Evolutionary conservation across 2,797 vertebrate species (phyloP), one percentile per base, ranked within the genome.

Genomic region (Epinephelus awoara): DNA sequence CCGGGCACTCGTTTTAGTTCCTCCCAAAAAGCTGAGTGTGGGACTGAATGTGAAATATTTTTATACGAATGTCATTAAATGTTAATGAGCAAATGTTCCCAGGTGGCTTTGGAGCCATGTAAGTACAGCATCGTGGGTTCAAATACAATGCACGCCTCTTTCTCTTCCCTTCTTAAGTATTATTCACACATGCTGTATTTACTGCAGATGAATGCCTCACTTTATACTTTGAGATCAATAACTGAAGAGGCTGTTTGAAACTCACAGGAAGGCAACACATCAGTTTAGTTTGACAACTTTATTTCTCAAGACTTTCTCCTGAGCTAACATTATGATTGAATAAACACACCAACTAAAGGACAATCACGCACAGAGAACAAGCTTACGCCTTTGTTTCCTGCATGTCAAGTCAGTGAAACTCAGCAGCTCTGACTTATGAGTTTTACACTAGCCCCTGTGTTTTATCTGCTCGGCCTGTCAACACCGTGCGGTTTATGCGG

Each of bases 381-480:
- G 52, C 64, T 47, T 38, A 40, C 34, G 55, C 59, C 9, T 14
- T 49, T 18, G 3, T 75, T 84, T 47, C 2, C 34, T 52, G 21
- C 38, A n/a, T 12, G 10, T 54, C 62, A 67, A 69, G 64, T 75
- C 58, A 21, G 69, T 61, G 25, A 70, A 5, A 29, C 21, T 79
- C 57, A 78, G 85, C 70, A 58, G 42, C 47, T 58, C 55, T 38
- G 3, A 51, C 59, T 66, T 17, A 44, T 5, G 62, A 72, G 49
- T 58, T 52, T 68, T 55, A 62, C 64, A 12, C 57, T 9, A n/a
- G 63, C 25, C 57, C 21, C 47, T 62, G 64, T 59, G 57, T 88
- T 84, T 87, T 69, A 86, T 81, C 82, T 66, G 80, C 72, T 54
- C 1, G 46, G 59, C 77, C 74, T 72, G 83, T 88, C 83, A 79